Evolutionary conservation across 2,888 invertebrate species (phyloP).

Genomic region (Vandiemenella viatica): DNA sequence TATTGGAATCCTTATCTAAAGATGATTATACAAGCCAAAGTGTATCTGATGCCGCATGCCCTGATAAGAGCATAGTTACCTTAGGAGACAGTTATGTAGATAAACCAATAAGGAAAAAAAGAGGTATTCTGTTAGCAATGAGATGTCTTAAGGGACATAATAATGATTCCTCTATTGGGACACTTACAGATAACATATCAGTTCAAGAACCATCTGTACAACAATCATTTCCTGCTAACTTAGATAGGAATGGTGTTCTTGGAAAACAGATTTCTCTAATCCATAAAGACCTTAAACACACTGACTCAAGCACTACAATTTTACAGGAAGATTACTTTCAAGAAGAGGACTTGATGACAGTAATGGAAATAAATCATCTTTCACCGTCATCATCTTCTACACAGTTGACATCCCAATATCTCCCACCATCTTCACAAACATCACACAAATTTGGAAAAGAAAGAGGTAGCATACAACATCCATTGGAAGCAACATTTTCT

Average conservation of each 20-base stretch:
- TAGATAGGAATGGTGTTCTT: slow-evolving; percentile 7
- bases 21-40: neutral
- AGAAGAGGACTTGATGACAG: no score
- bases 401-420: no score
- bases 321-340: no score
- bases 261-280: slow-evolving; percentile 14
- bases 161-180: slow-evolving; percentile 7
- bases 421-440: no score
- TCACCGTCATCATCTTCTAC: no score
- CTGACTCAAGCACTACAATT: no score
- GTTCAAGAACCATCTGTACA: slow-evolving; percentile 14
- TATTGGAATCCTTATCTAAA: neutral
- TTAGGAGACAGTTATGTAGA: slow-evolving; percentile 7
- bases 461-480: no score
- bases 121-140: slow-evolving; percentile 20
- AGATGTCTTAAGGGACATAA: slow-evolving; percentile 9
- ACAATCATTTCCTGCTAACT: slow-evolving; percentile 13
- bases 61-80: neutral
- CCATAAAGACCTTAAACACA: no score
- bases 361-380: no score
- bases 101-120: slow-evolving; percentile 19
- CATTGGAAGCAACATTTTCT: no score
- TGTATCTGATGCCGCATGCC: neutral
- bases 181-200: slow-evolving; percentile 5
- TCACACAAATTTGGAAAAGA: no score